Conservation (phyloP, 2,888 invertebrate genomes). For the Dorcus parallelipipedus region DNA sequence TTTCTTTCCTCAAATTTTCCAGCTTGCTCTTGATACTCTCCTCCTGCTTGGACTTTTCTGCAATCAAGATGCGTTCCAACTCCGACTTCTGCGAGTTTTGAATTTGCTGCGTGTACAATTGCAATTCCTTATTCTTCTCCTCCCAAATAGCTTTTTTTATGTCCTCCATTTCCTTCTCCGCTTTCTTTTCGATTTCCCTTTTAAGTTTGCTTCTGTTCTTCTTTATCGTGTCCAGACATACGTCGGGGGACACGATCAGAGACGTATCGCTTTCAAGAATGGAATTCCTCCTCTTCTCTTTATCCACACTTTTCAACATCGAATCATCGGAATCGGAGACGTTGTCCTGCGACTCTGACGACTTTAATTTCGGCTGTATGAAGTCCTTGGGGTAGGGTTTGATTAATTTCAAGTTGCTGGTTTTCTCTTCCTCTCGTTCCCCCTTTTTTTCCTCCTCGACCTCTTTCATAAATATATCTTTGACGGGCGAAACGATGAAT, state of each 20-base stretch:
- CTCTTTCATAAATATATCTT: conserved; percentile 14
- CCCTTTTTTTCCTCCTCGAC: conserved; percentile 23
- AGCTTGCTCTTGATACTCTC: conserved; percentile 42
- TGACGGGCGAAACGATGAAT: conserved; percentile 39
- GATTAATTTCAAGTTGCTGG: conserved; percentile 47
- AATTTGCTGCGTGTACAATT: conserved; percentile 43
- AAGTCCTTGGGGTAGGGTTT: conserved; percentile 59
- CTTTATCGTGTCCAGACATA: conserved; percentile 5
- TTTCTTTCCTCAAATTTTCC: conserved; percentile 54
- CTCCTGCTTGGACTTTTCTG: conserved; percentile 42
- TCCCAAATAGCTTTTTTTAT: conserved; percentile 35
- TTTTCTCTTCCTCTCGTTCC: conserved; percentile 28
- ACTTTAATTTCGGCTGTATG: conserved; percentile 56
- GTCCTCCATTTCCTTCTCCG: conserved; percentile 54
- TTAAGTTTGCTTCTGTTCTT: background rate
- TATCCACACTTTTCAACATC: conserved; percentile 43
- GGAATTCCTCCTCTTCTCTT: conserved; percentile 22
- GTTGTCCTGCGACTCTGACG: conserved; percentile 44
- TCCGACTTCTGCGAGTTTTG: conserved; percentile 48
- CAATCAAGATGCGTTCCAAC: conserved; percentile 52
- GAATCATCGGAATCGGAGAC: conserved; percentile 52
- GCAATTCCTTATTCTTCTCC: conserved; percentile 45
- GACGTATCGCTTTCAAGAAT: background rate
- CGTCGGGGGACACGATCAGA: background rate
- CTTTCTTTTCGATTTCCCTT: conserved; percentile 33